Evolutionary conservation across 2,113 vertebrate species (phyloP).

Genomic region (Ameiurus melas): DNA sequence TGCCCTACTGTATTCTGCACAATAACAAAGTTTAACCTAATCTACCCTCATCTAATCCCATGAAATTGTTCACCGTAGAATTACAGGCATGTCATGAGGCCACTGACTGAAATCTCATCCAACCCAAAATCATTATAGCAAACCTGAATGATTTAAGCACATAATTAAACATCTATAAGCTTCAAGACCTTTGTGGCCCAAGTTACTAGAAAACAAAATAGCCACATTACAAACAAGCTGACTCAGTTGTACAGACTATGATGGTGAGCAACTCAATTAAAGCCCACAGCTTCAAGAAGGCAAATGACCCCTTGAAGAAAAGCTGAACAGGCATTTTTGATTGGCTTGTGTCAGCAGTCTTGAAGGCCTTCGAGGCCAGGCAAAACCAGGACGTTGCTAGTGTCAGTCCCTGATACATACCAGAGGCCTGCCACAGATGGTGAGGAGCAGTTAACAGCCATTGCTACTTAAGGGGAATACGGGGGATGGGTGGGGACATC

Average conservation of each 20-base stretch:
- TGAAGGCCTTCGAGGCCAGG: slow-evolving; percentile 29
- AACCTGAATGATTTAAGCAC: background rate
- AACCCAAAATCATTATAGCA: background rate
- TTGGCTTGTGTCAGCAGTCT: slow-evolving; percentile 47
- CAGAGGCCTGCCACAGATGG: slow-evolving; percentile 58
- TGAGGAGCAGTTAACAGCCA: slow-evolving; percentile 64
- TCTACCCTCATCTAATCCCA: background rate
- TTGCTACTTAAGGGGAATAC: slow-evolving; percentile 38
- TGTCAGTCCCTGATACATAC: slow-evolving; percentile 58
- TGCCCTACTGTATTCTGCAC: background rate
- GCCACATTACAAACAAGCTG: slow-evolving; percentile 4
- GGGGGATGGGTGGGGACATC: slow-evolving; percentile 42
- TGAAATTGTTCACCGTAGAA: background rate
- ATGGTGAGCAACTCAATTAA: background rate
- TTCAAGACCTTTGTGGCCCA: background rate
- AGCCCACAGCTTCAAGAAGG: slow-evolving; percentile 4
- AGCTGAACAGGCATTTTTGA: background rate
- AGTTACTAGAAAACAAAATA: background rate
- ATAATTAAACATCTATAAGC: background rate
- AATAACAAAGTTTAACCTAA: background rate
- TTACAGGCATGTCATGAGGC: background rate
- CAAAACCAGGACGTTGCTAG: slow-evolving; percentile 50
- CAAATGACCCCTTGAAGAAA: background rate
- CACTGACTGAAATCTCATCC: background rate
- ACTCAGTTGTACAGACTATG: background rate